These are phyloP conservation scores for Nymphicus hollandicus DNA, from an alignment of 2,113 vertebrate species.

Conservation along the genomic window DNA sequence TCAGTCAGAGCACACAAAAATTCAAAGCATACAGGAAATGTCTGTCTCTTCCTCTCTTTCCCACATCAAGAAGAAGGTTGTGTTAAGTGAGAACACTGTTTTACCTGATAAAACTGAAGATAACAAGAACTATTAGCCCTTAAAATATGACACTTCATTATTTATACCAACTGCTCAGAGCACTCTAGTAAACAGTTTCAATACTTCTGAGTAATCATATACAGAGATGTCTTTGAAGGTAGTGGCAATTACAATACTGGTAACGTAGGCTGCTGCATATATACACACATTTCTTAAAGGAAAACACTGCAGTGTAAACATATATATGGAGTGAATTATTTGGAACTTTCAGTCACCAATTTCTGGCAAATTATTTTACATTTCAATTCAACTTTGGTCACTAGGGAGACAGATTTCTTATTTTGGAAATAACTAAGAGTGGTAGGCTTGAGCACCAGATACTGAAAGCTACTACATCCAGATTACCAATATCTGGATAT, in stretches of 20 bases:
- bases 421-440: neutral
- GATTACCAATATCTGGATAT: neutral
- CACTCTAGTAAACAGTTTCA: neutral
- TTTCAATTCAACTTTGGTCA: neutral
- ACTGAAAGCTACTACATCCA: neutral
- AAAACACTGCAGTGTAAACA: constrained; percentile 49
- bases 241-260: neutral
- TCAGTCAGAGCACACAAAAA: neutral
- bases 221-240: neutral
- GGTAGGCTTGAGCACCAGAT: neutral
- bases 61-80: neutral
- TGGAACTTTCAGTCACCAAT: neutral
- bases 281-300: neutral
- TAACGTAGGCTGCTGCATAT: neutral
- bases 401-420: neutral
- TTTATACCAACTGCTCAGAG: neutral
- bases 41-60: neutral
- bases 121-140: neutral
- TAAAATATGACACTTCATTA: neutral
- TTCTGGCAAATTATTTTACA: neutral
- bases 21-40: neutral
- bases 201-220: neutral
- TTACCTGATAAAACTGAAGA: neutral
- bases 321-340: neutral
- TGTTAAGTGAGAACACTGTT: neutral